Conservation (phyloP, 2,888 invertebrate genomes). For the Entomobrya proxima region DNA sequence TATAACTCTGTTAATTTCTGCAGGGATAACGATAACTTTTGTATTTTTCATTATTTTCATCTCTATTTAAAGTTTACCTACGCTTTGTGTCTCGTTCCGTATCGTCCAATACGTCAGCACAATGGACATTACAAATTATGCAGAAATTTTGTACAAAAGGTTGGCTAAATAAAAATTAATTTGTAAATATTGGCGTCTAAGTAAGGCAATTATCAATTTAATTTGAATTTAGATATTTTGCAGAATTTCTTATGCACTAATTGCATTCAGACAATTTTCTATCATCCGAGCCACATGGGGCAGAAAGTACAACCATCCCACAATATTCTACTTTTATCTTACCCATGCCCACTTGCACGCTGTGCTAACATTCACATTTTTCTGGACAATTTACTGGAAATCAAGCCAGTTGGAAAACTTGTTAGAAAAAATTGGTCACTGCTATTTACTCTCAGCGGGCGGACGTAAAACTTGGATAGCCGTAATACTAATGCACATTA, state of each 20-base stretch:
- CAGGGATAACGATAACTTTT: background rate
- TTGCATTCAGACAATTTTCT: slow-evolving; percentile 3
- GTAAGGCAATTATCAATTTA: background rate
- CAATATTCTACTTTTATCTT: slow-evolving; percentile 35
- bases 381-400: slow-evolving; percentile 15
- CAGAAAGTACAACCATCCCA: slow-evolving; percentile 9
- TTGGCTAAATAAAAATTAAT: background rate
- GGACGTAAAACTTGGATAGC: background rate
- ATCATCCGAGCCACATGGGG: background rate
- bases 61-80: slow-evolving; percentile 13
- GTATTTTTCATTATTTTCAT: slow-evolving; percentile 27
- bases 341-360: background rate
- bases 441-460: background rate
- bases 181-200: background rate
- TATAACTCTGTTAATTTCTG: too few species aligned
- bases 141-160: background rate
- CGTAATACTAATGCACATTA: slow-evolving; percentile 10
- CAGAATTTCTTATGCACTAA: background rate
- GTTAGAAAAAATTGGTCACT: slow-evolving; percentile 18
- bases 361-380: background rate
- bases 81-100: background rate
- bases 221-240: background rate
- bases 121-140: slow-evolving; percentile 15
- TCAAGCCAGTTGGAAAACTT: background rate
- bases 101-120: background rate